These are phyloP conservation scores for Halictus rubicundus DNA, from an alignment of 1,140 invertebrate genomes.

Conservation along the genomic window DNA sequence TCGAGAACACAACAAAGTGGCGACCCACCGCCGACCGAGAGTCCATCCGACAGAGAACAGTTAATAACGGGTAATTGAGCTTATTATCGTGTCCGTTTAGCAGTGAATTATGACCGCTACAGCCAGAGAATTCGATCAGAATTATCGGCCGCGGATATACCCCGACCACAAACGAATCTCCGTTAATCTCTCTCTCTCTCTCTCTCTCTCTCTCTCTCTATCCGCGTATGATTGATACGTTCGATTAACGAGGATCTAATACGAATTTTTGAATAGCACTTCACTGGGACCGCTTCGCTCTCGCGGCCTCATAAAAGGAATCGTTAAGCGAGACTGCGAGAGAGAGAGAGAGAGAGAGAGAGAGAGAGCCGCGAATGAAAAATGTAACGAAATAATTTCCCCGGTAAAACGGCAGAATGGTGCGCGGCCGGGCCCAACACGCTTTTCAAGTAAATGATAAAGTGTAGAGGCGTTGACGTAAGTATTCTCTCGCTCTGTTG, in stretches of 20 bases:
- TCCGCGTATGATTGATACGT: constrained; percentile 32
- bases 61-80: constrained; percentile 21
- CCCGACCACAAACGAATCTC: neutral
- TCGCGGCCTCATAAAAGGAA: constrained; percentile 10
- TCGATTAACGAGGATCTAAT: neutral
- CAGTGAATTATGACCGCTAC: constrained; percentile 23
- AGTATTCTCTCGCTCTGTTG: too few relatives aligned
- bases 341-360: too few relatives aligned
- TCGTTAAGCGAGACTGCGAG: neutral
- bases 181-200: neutral
- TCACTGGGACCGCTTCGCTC: too few relatives aligned
- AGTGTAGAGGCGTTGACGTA: too few relatives aligned
- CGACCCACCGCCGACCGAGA: too few relatives aligned
- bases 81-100: constrained; percentile 25
- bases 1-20: constrained; percentile 12
- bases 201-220: too few relatives aligned
- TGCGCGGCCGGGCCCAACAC: too few relatives aligned
- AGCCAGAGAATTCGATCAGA: constrained; percentile 26
- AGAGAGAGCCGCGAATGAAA: neutral
- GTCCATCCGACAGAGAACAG: neutral
- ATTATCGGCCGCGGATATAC: constrained; percentile 40
- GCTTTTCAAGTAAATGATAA: too few relatives aligned
- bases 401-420: too few relatives aligned
- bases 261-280: neutral
- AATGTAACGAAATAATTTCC: constrained; percentile 22